Conservation (phyloP, 2,113 vertebrate genomes). For the Orycteropus afer region DNA sequence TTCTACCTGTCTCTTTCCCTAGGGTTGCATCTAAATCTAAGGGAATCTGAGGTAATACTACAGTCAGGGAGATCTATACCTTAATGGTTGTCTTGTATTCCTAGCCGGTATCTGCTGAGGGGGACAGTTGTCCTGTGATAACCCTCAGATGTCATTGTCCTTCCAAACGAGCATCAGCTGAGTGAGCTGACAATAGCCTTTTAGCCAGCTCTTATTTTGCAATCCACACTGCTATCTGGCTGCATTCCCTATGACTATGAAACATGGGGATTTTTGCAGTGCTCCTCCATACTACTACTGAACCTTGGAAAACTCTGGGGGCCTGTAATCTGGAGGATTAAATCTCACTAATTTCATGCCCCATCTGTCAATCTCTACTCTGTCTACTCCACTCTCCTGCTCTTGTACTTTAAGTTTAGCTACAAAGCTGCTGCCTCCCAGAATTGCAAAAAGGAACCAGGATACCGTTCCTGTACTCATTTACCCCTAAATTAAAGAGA, state of each 20-base stretch:
- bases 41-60: not conserved
- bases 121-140: not conserved
- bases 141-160: not conserved
- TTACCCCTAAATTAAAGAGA: not conserved
- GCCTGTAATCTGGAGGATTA: no score
- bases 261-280: not conserved
- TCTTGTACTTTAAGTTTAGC: not conserved
- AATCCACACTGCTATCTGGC: not conserved
- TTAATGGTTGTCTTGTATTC: not conserved
- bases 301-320: no score
- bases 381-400: not conserved
- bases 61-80: no score
- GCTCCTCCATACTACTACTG: not conserved
- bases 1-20: not conserved
- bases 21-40: not conserved
- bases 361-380: not conserved
- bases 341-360: not conserved
- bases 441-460: not conserved
- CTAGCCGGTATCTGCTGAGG: not conserved
- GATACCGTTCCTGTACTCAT: not conserved
- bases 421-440: not conserved
- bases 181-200: not conserved
- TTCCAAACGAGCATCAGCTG: not conserved
- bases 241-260: not conserved
- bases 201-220: not conserved